Conservation (phyloP, 2,888 invertebrate genomes). For the Schizotus pectinicornis region DNA sequence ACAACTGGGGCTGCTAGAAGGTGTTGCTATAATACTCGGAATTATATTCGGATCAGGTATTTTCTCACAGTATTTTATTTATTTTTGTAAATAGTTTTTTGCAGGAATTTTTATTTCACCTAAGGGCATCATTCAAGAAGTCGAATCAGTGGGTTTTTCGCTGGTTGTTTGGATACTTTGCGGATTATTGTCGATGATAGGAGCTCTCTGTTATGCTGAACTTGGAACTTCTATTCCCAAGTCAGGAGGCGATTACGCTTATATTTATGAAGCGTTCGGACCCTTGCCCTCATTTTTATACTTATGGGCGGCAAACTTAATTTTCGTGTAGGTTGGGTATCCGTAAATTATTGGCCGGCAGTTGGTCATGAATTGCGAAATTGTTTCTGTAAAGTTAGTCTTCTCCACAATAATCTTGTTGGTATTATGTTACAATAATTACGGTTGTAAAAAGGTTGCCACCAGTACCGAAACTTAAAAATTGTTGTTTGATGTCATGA, state of each 20-base stretch:
- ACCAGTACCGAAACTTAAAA: no score
- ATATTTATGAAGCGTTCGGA: constrained; percentile 92
- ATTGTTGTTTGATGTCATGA: no score
- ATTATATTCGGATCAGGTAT: constrained; percentile 91
- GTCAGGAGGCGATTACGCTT: constrained; percentile 97
- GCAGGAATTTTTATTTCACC: constrained; percentile 94
- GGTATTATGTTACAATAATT: no score
- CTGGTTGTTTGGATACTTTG: constrained; percentile 87
- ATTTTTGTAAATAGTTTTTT: constrained; percentile 42
- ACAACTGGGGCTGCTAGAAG: constrained; percentile 87
- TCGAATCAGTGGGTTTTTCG: constrained; percentile 88
- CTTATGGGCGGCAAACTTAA: constrained; percentile 95
- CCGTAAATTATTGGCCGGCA: no score
- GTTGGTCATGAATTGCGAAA: no score
- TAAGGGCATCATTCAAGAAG: constrained; percentile 89
- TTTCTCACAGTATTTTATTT: constrained; percentile 14
- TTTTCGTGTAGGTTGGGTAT: constrained; percentile 82
- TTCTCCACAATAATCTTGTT: no score
- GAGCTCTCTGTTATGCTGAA: constrained; percentile 97
- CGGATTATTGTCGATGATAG: constrained; percentile 88
- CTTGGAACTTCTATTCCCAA: constrained; percentile 86
- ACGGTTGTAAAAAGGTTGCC: no score
- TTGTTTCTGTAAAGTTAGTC: no score
- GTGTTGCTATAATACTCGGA: constrained; percentile 92
- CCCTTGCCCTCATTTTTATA: constrained; percentile 91